phyloP scores from a whole-genome alignment of 2,888 invertebrate species.

The Mesorhabditis belari region DNA sequence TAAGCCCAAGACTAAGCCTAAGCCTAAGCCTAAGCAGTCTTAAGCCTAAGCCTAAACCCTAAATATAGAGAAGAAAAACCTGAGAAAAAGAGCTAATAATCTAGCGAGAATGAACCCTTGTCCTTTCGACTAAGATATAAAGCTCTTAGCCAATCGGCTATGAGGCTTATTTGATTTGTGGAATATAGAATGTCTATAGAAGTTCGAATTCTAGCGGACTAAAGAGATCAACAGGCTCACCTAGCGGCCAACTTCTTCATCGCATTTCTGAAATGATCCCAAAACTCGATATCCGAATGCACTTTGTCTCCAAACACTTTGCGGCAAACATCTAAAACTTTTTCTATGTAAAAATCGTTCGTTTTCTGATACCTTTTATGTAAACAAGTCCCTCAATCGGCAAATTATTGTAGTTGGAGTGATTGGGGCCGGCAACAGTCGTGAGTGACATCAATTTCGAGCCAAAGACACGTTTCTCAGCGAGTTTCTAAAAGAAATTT shows the following conservation, averaged over 20 bases:
- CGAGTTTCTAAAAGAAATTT: no score
- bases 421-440: slow-evolving; percentile 52
- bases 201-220: no score
- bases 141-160: no score
- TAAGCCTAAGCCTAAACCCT: no score
- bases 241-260: slow-evolving; percentile 49
- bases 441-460: slow-evolving; percentile 50
- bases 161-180: no score
- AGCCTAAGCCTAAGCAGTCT: no score
- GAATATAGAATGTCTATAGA: no score
- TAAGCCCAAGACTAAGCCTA: no score
- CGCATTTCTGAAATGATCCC: slow-evolving; percentile 51
- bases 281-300: slow-evolving; percentile 47
- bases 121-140: no score
- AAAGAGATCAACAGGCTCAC: not conserved
- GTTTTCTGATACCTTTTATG: slow-evolving; percentile 42
- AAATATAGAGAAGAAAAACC: no score
- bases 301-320: slow-evolving; percentile 39
- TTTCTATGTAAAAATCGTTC: not conserved
- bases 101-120: no score
- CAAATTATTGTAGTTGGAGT: slow-evolving; percentile 51
- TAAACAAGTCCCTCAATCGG: slow-evolving; percentile 50
- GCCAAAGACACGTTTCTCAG: slow-evolving; percentile 52
- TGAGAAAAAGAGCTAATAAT: no score
- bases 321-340: slow-evolving; percentile 48